phyloP scores from a whole-genome alignment of 2,888 invertebrate species.

The Ormyrus labotus region DNA sequence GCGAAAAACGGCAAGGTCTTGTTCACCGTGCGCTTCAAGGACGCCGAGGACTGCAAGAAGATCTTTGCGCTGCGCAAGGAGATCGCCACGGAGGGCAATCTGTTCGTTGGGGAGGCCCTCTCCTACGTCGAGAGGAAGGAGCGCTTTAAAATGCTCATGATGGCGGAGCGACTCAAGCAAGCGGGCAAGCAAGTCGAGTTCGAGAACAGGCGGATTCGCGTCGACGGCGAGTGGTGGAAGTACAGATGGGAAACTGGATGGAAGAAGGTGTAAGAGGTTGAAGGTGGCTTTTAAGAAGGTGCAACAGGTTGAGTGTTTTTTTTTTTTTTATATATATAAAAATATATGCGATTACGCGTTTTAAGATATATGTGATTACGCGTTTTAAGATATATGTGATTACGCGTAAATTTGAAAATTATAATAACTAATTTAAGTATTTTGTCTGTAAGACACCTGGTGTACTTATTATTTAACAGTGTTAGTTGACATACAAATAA shows the following conservation, averaged over 20 bases:
- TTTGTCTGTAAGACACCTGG: no score
- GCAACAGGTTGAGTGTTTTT: no score
- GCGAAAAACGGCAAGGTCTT: conserved; percentile 6
- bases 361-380: no score
- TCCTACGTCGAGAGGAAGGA: conserved; percentile 13
- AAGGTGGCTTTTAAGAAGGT: no score
- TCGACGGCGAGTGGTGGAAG: conserved; percentile 27
- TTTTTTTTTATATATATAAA: no score
- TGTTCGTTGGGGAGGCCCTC: conserved; percentile 26
- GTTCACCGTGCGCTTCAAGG: conserved; percentile 12
- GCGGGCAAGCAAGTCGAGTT: conserved; percentile 2
- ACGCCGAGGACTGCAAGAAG: not conserved
- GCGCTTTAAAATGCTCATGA: conserved; percentile 19
- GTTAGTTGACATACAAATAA: no score
- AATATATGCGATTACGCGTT: no score
- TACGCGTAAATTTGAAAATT: no score
- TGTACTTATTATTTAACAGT: no score
- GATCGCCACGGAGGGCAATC: conserved; percentile 16
- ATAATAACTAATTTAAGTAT: no score
- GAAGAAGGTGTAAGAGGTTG: not conserved
- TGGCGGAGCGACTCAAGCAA: not conserved
- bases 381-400: no score
- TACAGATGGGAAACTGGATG: conserved; percentile 15
- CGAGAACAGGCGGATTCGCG: conserved; percentile 32
- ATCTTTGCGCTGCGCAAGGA: conserved; percentile 14